Evolutionary conservation across 1,140 invertebrate genomes (phyloP).

Genomic region (Pinna nobilis): DNA sequence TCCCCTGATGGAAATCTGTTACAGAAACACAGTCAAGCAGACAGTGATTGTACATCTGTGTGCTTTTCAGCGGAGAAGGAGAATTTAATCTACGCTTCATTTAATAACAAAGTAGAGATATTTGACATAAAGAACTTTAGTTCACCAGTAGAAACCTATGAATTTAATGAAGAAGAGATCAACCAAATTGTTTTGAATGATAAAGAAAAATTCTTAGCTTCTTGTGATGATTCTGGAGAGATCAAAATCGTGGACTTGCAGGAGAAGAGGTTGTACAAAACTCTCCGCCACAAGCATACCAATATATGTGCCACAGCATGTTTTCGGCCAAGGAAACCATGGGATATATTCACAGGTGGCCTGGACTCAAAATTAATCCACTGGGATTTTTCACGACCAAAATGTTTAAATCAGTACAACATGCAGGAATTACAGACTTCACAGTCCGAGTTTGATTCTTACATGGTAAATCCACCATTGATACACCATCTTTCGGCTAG

Average conservation of each 20-base stretch:
- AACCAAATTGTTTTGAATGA: conserved; percentile 66
- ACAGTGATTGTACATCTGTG: conserved; percentile 63
- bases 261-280: conserved; percentile 66
- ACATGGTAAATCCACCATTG: conserved; percentile 70
- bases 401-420: conserved; percentile 64
- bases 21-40: conserved; percentile 43
- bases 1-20: conserved; percentile 55
- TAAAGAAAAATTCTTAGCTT: conserved; percentile 65
- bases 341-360: conserved; percentile 67
- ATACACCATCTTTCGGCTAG: conserved; percentile 62
- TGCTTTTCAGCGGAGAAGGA: conserved; percentile 56
- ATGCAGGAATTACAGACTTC: conserved; percentile 68
- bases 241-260: conserved; percentile 64
- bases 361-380: conserved; percentile 68
- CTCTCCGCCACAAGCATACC: conserved; percentile 66
- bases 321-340: conserved; percentile 61
- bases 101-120: conserved; percentile 54
- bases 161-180: conserved; percentile 66
- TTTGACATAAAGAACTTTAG: conserved; percentile 53
- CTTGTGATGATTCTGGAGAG: conserved; percentile 69
- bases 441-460: conserved; percentile 48
- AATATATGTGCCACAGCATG: conserved; percentile 69
- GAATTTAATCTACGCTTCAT: conserved; percentile 61
- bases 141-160: conserved; percentile 50
- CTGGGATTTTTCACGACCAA: conserved; percentile 68